Evolutionary conservation across 92 coral and sea anemone species (phyloP).

Genomic region (Palythoa caribaeorum): DNA sequence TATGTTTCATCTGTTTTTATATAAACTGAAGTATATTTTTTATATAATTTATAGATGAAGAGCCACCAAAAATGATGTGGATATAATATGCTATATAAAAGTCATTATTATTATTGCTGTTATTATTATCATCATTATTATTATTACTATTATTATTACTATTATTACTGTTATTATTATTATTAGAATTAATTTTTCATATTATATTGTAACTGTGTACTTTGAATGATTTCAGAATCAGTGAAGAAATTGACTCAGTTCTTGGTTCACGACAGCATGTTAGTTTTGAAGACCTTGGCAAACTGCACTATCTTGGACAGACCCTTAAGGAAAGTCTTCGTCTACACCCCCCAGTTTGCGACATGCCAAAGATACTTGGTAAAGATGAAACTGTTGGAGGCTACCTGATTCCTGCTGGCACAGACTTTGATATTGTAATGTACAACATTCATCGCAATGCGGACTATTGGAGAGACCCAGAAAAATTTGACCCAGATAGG

Average conservation of each 20-base stretch:
- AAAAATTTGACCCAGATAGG: constrained; percentile 87
- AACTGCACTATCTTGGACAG: constrained; percentile 85
- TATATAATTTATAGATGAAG: too few species aligned
- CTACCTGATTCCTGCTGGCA: constrained; percentile 70
- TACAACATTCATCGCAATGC: constrained; percentile 61
- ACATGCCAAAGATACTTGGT: constrained; percentile 58
- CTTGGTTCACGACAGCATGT: constrained; percentile 73
- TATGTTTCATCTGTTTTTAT: too few species aligned
- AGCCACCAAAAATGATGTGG: too few species aligned
- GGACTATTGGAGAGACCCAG: constrained; percentile 80
- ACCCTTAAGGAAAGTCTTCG: constrained; percentile 83
- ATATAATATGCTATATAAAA: too few species aligned
- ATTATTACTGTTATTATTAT: too few species aligned
- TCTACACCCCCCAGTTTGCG: constrained; percentile 75
- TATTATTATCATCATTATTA: too few species aligned
- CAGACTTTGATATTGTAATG: constrained; percentile 40
- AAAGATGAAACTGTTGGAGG: constrained; percentile 78
- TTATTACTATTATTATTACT: too few species aligned
- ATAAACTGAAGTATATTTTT: too few species aligned
- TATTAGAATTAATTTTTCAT: background rate
- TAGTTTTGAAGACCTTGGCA: constrained; percentile 81
- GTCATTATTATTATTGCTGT: too few species aligned
- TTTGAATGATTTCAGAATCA: constrained; percentile 49
- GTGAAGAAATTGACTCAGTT: constrained; percentile 76
- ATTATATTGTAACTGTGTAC: background rate